Conservation (phyloP, 2,888 invertebrate genomes). For the Notodonta dromedarius region DNA sequence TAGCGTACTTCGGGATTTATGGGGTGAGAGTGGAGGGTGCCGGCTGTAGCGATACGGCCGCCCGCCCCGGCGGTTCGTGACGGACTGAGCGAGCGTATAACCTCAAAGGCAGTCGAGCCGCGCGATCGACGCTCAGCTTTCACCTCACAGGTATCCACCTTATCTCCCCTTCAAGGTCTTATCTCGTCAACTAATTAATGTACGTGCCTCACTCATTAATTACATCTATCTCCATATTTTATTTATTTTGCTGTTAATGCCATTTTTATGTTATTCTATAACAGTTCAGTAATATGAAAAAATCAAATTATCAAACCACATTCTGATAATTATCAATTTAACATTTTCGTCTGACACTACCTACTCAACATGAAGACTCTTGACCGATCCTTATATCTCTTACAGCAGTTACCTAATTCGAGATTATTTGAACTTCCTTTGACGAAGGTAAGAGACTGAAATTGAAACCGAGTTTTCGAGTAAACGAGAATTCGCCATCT, state of each 20-base stretch:
- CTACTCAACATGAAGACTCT: conserved; percentile 12
- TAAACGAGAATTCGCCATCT: conserved; percentile 31
- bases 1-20: conserved; percentile 53
- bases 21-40: conserved; percentile 34
- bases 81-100: conserved; percentile 54
- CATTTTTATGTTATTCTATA: background rate
- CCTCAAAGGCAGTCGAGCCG: conserved; percentile 38
- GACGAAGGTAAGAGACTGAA: conserved; percentile 37
- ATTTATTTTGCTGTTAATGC: conserved; percentile 22
- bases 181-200: conserved; percentile 48
- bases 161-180: conserved; percentile 44
- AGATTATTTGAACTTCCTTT: conserved; percentile 40
- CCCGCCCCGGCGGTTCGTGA: conserved; percentile 47
- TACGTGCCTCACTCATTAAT: conserved; percentile 41
- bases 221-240: conserved; percentile 33
- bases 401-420: conserved; percentile 33
- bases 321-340: background rate
- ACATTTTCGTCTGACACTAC: background rate
- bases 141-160: conserved; percentile 56
- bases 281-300: background rate
- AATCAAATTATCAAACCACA: too few relatives aligned
- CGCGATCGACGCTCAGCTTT: conserved; percentile 43
- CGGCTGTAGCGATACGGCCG: conserved; percentile 41
- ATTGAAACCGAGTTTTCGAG: conserved; percentile 38
- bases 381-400: conserved; percentile 29